Evolutionary conservation across 2,797 vertebrate species (phyloP).

Genomic region (Spondyliosoma cantharus): DNA sequence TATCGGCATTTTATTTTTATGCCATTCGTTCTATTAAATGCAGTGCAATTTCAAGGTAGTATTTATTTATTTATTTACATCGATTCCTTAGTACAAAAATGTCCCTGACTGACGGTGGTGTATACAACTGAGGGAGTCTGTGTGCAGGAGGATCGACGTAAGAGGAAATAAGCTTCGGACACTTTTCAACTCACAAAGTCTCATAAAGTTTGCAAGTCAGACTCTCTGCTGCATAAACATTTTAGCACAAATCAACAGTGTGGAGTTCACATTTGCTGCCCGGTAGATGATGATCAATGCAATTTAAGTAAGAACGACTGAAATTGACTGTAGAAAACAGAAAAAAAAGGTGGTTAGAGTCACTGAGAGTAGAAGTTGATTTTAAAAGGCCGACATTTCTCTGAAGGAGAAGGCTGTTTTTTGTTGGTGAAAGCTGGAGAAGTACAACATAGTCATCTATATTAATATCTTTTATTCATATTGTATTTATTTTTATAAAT

Average conservation of each 20-base stretch:
- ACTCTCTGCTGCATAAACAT: constrained; percentile 32
- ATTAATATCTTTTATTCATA: too few species aligned
- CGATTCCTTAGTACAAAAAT: too few species aligned
- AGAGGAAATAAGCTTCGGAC: not conserved
- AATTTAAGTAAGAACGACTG: not conserved
- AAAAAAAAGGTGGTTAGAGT: not conserved
- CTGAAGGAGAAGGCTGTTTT: too few species aligned
- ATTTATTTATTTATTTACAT: too few species aligned
- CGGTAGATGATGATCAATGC: not conserved
- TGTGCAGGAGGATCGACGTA: not conserved
- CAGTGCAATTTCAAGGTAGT: not conserved
- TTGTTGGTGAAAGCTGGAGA: too few species aligned
- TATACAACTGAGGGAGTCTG: not conserved
- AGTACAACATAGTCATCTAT: too few species aligned
- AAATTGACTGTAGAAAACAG: not conserved
- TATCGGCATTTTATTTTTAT: not conserved
- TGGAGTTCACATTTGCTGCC: too few species aligned
- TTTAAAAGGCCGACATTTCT: not conserved
- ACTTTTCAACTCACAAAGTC: not conserved
- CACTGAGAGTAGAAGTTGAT: too few species aligned
- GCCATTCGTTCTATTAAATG: constrained; percentile 1
- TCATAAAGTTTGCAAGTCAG: not conserved
- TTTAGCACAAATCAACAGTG: too few species aligned
- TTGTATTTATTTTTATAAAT: too few species aligned
- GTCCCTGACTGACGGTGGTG: too few species aligned